Evolutionary conservation across 1,140 invertebrate genomes (phyloP).

Genomic region (Papilio helenus): DNA sequence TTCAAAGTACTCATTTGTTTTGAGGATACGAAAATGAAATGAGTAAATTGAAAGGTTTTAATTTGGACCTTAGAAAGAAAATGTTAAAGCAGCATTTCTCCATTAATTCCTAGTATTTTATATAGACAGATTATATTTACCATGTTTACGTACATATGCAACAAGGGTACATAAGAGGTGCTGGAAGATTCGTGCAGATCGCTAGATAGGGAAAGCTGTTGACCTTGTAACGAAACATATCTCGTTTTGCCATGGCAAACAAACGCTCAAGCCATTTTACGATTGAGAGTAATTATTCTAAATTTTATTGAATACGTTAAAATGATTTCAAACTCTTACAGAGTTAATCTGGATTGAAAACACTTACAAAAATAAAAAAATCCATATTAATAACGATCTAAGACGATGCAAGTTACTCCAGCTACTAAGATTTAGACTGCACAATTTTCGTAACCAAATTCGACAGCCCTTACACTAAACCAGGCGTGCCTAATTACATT

Average conservation of each 20-base stretch:
- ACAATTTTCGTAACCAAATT: not conserved
- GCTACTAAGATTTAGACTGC: not conserved
- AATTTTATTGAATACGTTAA: not conserved
- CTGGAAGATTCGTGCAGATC: slow-evolving; percentile 13
- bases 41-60: too few species aligned
- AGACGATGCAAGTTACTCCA: not conserved
- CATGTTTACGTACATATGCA: not conserved
- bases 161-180: not conserved
- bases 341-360: not conserved
- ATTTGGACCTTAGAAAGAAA: too few species aligned
- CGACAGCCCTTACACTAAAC: not conserved
- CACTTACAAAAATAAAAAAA: not conserved
- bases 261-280: slow-evolving; percentile 25
- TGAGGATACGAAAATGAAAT: too few species aligned
- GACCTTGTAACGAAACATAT: slow-evolving; percentile 58
- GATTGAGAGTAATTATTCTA: not conserved
- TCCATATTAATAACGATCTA: not conserved
- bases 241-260: too few species aligned
- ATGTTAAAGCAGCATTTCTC: too few species aligned
- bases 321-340: not conserved
- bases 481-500: slow-evolving; percentile 10
- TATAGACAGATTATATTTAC: not conserved
- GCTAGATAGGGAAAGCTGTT: slow-evolving; percentile 57
- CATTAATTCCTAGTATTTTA: too few species aligned
- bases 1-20: too few species aligned